Percentiles rank a stretch among this genome's conserved stretches.
These are phyloP conservation scores for Brachymystax lenok DNA, from an alignment of 2,797 vertebrate genomes.

Conservation along the genomic window DNA sequence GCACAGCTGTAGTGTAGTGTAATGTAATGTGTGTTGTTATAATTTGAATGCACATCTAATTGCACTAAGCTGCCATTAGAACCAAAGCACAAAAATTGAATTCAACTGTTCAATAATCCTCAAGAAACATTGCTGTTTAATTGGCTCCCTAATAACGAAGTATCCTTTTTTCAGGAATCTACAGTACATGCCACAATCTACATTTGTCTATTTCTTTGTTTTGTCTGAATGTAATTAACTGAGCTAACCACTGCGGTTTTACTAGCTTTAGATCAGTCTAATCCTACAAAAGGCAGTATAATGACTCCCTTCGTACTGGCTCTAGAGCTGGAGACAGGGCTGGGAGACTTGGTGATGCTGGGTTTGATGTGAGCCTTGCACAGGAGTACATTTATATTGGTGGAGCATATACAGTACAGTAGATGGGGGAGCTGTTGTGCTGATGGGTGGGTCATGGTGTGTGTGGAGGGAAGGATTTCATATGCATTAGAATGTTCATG, in stretches of 20 bases:
- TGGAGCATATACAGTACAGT: not conserved
- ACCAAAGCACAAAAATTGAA: constrained; percentile 51
- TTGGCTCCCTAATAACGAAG: constrained; percentile 62
- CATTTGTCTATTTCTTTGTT: not conserved
- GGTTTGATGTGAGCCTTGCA: not conserved
- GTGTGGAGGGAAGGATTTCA: too few species aligned
- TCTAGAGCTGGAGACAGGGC: not conserved
- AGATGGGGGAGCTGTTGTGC: not conserved
- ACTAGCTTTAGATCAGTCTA: not conserved
- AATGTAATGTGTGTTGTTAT: constrained; percentile 68
- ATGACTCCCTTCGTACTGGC: not conserved
- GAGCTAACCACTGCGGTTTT: not conserved
- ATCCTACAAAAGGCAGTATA: not conserved
- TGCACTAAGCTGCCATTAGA: constrained; percentile 63
- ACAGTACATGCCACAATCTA: not conserved
- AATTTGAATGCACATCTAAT: constrained; percentile 68
- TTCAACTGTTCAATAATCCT: constrained; percentile 71
- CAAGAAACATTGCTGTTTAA: constrained; percentile 65
- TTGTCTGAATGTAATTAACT: not conserved
- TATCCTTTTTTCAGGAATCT: constrained; percentile 40
- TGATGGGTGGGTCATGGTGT: too few species aligned
- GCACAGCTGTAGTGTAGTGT: constrained; percentile 37
- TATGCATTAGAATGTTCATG: too few species aligned
- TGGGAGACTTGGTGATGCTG: not conserved
- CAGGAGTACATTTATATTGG: not conserved